These are phyloP conservation scores for Eonycteris spelaea DNA, from an alignment of 2,113 vertebrate genomes.

Conservation along the genomic window DNA sequence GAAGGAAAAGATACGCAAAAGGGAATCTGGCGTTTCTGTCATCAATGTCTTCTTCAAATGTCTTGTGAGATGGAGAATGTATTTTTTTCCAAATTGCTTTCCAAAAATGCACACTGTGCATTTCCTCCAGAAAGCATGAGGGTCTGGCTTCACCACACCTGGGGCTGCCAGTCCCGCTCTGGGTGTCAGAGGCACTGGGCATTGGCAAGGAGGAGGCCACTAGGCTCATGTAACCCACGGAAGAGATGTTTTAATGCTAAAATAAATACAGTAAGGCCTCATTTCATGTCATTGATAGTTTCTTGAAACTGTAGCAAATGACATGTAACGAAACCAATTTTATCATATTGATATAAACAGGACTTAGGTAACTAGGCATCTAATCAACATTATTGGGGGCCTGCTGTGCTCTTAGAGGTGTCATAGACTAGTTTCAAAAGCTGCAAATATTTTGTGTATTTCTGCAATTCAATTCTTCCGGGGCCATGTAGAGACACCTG, in stretches of 20 bases:
- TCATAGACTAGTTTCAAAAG: background rate
- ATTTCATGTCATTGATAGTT: background rate
- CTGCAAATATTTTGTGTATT: background rate
- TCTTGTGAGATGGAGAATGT: background rate
- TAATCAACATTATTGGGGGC: background rate
- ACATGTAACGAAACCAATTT: background rate
- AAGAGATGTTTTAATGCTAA: background rate
- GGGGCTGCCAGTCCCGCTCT: background rate
- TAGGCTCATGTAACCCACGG: background rate
- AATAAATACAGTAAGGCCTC: background rate
- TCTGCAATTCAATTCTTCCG: background rate
- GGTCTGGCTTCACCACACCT: background rate
- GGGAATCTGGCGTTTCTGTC: background rate
- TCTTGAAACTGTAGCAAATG: background rate
- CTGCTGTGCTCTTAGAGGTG: background rate
- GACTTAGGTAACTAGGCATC: background rate
- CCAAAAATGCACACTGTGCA: background rate
- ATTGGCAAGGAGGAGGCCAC: background rate
- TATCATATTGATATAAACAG: background rate
- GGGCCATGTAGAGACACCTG: background rate
- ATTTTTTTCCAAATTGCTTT: background rate
- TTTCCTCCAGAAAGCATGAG: background rate
- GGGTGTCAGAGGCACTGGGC: rapidly evolving
- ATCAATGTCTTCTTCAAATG: background rate
- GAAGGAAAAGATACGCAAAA: background rate